phyloP scores from a whole-genome alignment of 2,113 vertebrate species.

The Melanocharis versteri region DNA sequence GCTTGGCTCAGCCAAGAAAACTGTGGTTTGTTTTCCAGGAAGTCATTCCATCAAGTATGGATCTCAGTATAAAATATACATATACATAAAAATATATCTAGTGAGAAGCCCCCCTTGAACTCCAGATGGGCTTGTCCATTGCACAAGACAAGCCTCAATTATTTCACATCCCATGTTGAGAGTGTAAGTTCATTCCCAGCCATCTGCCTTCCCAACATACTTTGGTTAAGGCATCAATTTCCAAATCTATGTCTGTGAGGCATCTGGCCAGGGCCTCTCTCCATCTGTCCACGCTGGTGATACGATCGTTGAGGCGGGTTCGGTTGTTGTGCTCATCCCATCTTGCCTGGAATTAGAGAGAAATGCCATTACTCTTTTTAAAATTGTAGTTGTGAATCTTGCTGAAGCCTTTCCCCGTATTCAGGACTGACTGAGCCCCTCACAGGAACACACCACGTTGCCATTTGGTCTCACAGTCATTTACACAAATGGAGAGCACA shows the following conservation, averaged over 20 bases:
- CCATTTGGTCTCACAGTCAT: too few relatives aligned
- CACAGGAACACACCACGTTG: fast-evolving
- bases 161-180: background rate
- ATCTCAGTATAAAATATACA: background rate
- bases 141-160: background rate
- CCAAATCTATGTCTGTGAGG: slow-evolving; percentile 79
- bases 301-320: slow-evolving; percentile 79
- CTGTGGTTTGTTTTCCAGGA: background rate
- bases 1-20: background rate
- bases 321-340: slow-evolving; percentile 85
- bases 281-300: slow-evolving; percentile 78
- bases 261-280: slow-evolving; percentile 82
- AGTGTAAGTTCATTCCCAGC: background rate
- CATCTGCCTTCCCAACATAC: slow-evolving; percentile 48
- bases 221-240: slow-evolving; percentile 83
- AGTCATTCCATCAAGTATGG: background rate
- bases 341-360: slow-evolving; percentile 72
- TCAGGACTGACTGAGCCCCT: background rate
- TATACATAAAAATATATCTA: background rate
- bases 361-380: background rate
- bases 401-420: background rate
- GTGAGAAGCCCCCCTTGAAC: background rate
- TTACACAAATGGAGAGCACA: background rate
- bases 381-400: background rate
- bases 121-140: background rate